Percentiles rank a stretch among this genome's conserved stretches.
These are phyloP conservation scores for Chrysomallon squamiferum DNA, from an alignment of 1,140 invertebrate species.

Conservation along the genomic window DNA sequence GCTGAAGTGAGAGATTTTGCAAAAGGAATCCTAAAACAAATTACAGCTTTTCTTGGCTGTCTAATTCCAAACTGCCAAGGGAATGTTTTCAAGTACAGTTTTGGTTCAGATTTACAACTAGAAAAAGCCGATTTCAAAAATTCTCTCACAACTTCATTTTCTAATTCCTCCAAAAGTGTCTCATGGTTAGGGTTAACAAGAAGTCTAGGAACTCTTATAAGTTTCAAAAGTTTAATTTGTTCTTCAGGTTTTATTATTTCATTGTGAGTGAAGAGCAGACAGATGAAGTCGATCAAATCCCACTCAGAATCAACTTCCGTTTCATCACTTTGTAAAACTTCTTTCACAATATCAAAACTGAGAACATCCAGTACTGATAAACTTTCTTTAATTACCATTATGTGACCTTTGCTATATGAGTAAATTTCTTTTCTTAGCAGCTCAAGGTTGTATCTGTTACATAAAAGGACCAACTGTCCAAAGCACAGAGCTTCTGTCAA, in stretches of 20 bases:
- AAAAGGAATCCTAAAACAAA: too few species aligned
- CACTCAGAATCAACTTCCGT: conserved; percentile 3
- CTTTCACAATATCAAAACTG: not conserved
- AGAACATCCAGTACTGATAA: not conserved
- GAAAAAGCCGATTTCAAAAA: not conserved
- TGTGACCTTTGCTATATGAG: not conserved
- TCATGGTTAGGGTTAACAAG: not conserved
- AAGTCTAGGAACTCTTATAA: not conserved
- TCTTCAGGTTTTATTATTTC: not conserved
- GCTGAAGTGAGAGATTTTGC: too few species aligned
- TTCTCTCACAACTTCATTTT: not conserved
- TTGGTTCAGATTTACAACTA: not conserved
- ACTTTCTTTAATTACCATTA: not conserved
- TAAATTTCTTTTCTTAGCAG: not conserved
- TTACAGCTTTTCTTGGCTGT: too few species aligned
- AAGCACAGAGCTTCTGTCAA: not conserved
- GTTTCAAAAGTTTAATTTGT: not conserved
- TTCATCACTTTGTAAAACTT: conserved; percentile 3
- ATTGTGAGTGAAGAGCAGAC: not conserved
- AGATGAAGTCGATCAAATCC: not conserved
- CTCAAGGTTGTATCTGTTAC: not conserved
- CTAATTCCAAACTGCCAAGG: too few species aligned
- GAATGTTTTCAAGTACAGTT: too few species aligned
- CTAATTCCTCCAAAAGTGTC: not conserved
- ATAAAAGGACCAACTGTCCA: not conserved